Evolutionary conservation across 53 echinoderm and acorn worm genomes (phyloP), one percentile per base, ranked within the genome.

Genomic region (Crossaster papposus): DNA sequence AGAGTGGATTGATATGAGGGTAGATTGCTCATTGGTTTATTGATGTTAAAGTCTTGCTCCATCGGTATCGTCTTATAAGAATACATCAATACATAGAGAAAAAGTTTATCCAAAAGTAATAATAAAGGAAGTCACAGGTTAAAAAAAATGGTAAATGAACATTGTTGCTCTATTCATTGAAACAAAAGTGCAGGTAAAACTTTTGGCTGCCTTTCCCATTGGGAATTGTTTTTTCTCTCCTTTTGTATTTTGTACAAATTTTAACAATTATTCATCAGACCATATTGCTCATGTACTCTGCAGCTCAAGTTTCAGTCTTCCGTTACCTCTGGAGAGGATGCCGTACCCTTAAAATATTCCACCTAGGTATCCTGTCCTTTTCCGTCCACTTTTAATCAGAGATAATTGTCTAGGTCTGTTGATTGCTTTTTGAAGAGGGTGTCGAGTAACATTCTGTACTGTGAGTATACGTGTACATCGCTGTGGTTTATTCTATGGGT

Each of bases 251-350:
- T n/a, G n/a, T n/a, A n/a, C n/a, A 0, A 18, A 2, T 71, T 71
- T 58, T 17, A 58, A 68, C 24, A 26, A 11, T 68, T 64, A 83
- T 32, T 83, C 55, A 79, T 79, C 79, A 11, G 13, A 14, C 37
- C 22, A 31, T 70, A 28, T 68, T 65, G 23, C 44, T 32, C 28
- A 70, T n/a, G n/a, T 83, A 36, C 36, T 70, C 18, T 29, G 65
- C 30, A 63, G 81, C 81, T 81, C 81, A 63, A 63, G 65, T 83
- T 83, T 83, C 83, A 83, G 70, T 4, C 70, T 65, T 65, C 65
- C 30, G 0, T 24, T 17, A 58, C 36, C 70, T 36, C 83, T 0
- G 1, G 83, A 83, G 83, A 37, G 83, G 70, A 58, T 58, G 63
- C 81, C 62, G 11, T 22, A 81, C 6, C 65, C 68, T 44, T 68